Base-by-base conservation (phyloP, 2,888 invertebrate genomes). In the Ditylenchus weischeri region DNA sequence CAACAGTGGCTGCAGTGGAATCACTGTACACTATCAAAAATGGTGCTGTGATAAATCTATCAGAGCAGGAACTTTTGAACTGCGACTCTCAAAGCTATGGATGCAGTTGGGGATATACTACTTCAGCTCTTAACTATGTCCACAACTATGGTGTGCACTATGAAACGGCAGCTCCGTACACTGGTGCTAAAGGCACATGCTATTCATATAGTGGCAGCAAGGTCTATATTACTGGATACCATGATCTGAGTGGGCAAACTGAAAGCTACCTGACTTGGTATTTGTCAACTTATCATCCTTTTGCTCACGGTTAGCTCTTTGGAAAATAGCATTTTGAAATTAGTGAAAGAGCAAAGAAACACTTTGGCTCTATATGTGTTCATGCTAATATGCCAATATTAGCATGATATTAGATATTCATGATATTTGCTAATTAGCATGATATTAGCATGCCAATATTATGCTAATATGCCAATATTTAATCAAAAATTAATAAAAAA, bases 1-100 rank as follows among this genome's bases (percentile, higher is more conserved):
- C 62, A 13, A 23, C 62, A 10, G 62, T 47, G 62, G 21, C 49
- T n/a, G 49, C 43, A 29, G 48, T 62, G n/a, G 62, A 62, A 50
- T 5, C 49, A 11, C 2, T 57, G 0, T 47, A 49, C 21, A 51
- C 62, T 5, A 51, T 62, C n/a, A 62, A 50, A n/a, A 35, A 18
- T 5, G 23, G 23, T n/a, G 51, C 10, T 11, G 51, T 62, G 7
- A 0, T 54, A 13, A 36, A 48, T 29, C 62, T 62, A 2, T 62
- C 62, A 2, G 62, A 62, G 19, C 62, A 62, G 11, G 49, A 62
- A 50, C 6, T 62, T 36, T 19, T 50, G 13, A 36, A 47, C 23
- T 62, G 62, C 11, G n/a, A 19, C 50, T n/a, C 62, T n/a, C 23
- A 48, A 10, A 47, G 19, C 21, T 8, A 19, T 23, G 50, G 50